Percentiles rank a stretch among this genome's conserved stretches.
phyloP scores from a whole-genome alignment of 2,113 vertebrate species.

The Chelonoidis abingdonii region DNA sequence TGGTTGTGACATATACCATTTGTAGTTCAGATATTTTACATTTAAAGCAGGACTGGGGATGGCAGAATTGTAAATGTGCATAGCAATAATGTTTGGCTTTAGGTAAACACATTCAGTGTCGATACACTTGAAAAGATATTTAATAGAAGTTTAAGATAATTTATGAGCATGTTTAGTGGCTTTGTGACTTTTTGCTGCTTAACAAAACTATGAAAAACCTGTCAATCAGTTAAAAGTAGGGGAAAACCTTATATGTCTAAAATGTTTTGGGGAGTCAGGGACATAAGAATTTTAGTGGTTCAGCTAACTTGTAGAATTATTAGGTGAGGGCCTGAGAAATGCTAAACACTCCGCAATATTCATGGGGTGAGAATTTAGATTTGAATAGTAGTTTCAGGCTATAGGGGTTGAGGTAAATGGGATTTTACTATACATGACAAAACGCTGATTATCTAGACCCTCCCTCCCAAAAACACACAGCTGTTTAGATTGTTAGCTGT shows the following conservation, averaged over 20 bases:
- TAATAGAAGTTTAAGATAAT: not conserved
- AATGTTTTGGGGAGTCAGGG: not conserved
- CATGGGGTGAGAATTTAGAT: not conserved
- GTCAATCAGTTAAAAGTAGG: not conserved
- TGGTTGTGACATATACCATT: slow-evolving; percentile 64
- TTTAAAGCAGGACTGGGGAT: slow-evolving; percentile 26
- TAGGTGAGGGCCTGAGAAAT: not conserved
- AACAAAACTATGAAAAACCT: not conserved
- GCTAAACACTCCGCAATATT: not conserved
- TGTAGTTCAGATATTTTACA: slow-evolving; percentile 69
- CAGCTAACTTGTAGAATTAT: not conserved
- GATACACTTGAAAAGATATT: not conserved
- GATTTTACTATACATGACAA: not conserved
- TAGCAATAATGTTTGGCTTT: not conserved
- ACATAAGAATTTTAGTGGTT: not conserved
- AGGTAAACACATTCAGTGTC: not conserved
- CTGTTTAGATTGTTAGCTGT: not conserved
- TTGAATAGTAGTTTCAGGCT: not conserved
- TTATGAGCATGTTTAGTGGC: not conserved
- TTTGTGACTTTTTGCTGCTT: not conserved
- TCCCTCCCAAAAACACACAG: not conserved
- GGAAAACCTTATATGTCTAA: not conserved
- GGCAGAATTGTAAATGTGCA: not conserved
- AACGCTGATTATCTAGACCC: not conserved
- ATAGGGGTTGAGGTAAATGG: not conserved